A percentile compares a stretch with the other conserved stretches of the same genome.
Evolutionary conservation across 2,113 vertebrate genomes (phyloP).

Genomic region (Sebastes schlegelii): DNA sequence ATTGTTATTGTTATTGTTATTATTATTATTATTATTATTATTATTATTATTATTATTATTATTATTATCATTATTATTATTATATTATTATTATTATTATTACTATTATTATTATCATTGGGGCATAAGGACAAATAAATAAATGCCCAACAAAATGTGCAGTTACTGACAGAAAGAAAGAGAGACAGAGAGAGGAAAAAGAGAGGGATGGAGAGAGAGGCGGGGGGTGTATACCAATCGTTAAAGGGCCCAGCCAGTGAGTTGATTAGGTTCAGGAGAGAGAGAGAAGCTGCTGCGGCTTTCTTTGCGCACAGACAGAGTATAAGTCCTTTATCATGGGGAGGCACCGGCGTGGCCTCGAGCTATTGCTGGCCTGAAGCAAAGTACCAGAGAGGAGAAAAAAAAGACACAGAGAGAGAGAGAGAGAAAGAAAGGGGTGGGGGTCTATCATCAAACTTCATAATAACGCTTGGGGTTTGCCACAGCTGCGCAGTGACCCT

Average conservation of each 20-base stretch:
- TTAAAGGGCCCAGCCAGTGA: constrained; percentile 82
- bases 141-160: constrained; percentile 43
- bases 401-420: constrained; percentile 48
- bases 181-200: constrained; percentile 40
- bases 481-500: constrained; percentile 97
- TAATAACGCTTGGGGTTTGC: constrained; percentile 92
- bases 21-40: background rate
- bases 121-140: background rate
- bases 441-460: constrained; percentile 93
- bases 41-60: background rate
- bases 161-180: constrained; percentile 58
- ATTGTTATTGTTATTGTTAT: background rate
- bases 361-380: constrained; percentile 92
- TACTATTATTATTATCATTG: background rate
- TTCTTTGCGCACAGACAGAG: constrained; percentile 84
- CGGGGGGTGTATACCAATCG: constrained; percentile 59
- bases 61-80: background rate
- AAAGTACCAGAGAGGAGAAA: constrained; percentile 88
- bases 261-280: constrained; percentile 89
- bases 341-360: constrained; percentile 93
- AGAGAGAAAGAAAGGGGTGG: constrained; percentile 50
- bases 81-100: background rate
- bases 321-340: constrained; percentile 98
- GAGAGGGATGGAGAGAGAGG: constrained; percentile 14
- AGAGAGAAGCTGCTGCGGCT: constrained; percentile 86